Percentiles rank a stretch among this genome's conserved stretches.
phyloP scores from a whole-genome alignment of 2,113 vertebrate species.

The Elanoides forficatus region DNA sequence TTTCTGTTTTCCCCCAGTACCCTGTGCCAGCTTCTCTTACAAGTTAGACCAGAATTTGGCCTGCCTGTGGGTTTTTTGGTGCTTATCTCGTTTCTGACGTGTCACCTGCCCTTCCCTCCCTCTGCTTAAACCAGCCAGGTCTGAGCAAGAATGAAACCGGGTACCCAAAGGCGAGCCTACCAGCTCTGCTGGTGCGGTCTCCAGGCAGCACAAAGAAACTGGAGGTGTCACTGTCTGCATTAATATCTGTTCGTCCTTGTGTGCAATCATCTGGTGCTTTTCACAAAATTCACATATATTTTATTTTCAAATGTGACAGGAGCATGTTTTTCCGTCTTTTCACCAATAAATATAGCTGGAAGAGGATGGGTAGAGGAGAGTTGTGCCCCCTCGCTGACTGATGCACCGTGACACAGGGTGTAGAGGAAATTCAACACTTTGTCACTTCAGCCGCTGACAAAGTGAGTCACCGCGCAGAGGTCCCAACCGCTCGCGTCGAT shows the following conservation, averaged over 20 bases:
- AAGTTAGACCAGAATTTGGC: background rate
- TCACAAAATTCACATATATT: background rate
- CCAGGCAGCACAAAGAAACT: background rate
- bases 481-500: background rate
- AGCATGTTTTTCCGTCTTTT: background rate
- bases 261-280: background rate
- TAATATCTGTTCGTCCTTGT: background rate
- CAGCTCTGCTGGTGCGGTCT: background rate
- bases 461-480: background rate
- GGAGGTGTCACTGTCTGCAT: constrained; percentile 44
- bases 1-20: background rate
- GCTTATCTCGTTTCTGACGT: rapidly evolving
- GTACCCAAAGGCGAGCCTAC: background rate
- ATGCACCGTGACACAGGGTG: background rate
- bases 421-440: background rate
- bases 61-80: background rate
- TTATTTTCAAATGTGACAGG: constrained; percentile 13
- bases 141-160: background rate
- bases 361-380: background rate
- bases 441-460: background rate
- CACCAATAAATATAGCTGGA: background rate
- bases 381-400: background rate
- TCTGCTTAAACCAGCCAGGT: background rate
- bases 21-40: background rate
- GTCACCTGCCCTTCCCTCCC: background rate